These are phyloP conservation scores for Chrysemys picta DNA, from an alignment of 2,113 vertebrate genomes.

Conservation along the genomic window DNA sequence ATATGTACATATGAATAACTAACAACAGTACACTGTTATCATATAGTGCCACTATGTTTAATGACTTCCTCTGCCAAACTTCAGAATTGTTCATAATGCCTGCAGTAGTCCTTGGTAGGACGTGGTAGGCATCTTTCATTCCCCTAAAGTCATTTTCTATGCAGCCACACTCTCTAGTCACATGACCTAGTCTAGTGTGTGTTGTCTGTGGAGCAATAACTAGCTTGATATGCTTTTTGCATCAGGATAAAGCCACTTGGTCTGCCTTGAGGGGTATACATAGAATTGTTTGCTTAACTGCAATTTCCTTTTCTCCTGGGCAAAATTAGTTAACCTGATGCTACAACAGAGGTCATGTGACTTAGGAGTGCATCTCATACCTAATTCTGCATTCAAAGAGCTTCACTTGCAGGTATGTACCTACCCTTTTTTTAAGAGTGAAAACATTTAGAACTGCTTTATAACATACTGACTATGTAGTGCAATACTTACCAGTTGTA, in stretches of 20 bases:
- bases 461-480: background rate
- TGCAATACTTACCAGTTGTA: background rate
- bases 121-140: background rate
- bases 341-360: background rate
- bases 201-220: constrained; percentile 31
- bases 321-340: background rate
- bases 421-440: background rate
- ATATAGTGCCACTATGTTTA: background rate
- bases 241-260: background rate
- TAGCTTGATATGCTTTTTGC: background rate
- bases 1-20: background rate
- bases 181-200: background rate
- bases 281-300: constrained; percentile 13
- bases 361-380: background rate
- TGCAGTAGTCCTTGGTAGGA: background rate
- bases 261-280: background rate
- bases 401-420: background rate
- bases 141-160: background rate
- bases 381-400: background rate
- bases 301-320: constrained; percentile 4
- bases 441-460: background rate
- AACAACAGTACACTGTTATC: background rate
- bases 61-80: background rate
- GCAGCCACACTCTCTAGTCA: background rate
- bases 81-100: background rate